Conservation (phyloP, 92 coral and sea anemone species). For the Nematostella vectensis region DNA sequence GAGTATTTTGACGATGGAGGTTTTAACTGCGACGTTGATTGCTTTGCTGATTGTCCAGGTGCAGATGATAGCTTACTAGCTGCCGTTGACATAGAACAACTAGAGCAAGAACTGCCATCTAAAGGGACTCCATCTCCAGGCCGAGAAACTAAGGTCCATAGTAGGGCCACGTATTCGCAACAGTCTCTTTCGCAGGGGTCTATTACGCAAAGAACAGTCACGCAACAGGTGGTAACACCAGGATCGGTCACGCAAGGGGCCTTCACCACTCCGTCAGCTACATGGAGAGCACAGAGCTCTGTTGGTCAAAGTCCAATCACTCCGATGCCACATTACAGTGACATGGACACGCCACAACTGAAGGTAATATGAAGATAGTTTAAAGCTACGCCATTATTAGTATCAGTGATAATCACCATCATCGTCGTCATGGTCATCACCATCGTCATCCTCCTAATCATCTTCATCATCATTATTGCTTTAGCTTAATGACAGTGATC, state of each 20-base stretch:
- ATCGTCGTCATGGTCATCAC: no score
- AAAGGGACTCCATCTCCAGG: not conserved
- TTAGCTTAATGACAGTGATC: no score
- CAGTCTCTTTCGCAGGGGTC: not conserved
- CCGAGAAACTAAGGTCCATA: no score
- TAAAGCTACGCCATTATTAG: no score
- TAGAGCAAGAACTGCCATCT: not conserved
- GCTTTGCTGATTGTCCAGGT: slow-evolving; percentile 26
- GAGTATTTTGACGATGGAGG: slow-evolving; percentile 73
- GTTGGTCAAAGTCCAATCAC: slow-evolving; percentile 37
- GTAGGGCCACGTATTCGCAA: not conserved
- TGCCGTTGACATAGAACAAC: slow-evolving; percentile 6
- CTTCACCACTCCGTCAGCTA: not conserved
- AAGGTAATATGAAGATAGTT: slow-evolving; percentile 41
- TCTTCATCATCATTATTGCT: no score
- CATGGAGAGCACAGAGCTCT: not conserved
- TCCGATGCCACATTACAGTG: slow-evolving; percentile 84
- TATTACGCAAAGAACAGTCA: not conserved
- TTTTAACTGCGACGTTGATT: slow-evolving; percentile 69
- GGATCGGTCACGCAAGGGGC: no score
- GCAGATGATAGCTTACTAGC: slow-evolving; percentile 17
- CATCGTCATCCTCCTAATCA: no score
- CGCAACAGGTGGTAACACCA: not conserved
- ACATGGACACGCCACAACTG: slow-evolving; percentile 81
- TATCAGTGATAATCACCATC: no score